These are phyloP conservation scores for Orgyia antiqua DNA, from an alignment of 2,888 invertebrate genomes.

Conservation along the genomic window DNA sequence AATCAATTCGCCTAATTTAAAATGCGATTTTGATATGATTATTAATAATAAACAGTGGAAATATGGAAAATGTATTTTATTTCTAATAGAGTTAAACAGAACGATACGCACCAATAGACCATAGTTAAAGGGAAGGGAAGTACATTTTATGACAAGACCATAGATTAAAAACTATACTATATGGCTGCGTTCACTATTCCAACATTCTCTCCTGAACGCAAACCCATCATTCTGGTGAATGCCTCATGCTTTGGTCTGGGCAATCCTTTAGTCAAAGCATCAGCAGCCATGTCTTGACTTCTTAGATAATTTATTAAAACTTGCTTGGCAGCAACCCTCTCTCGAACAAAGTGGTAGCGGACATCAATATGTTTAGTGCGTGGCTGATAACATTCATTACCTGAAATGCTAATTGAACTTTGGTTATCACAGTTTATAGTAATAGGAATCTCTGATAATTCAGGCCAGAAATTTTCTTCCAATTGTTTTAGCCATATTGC, in stretches of 20 bases:
- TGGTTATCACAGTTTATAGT: not conserved
- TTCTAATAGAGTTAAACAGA: too few relatives aligned
- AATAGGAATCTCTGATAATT: not conserved
- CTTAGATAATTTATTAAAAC: not conserved
- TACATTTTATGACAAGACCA: too few relatives aligned
- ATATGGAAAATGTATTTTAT: too few relatives aligned
- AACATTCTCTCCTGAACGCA: too few relatives aligned
- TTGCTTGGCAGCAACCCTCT: not conserved
- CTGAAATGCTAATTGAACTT: conserved; percentile 1
- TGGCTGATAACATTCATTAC: not conserved
- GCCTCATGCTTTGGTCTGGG: not conserved
- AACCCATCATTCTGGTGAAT: not conserved
- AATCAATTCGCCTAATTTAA: too few relatives aligned
- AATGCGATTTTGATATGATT: too few relatives aligned
- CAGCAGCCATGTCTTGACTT: conserved; percentile 1
- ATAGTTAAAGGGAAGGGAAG: too few relatives aligned
- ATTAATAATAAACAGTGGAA: too few relatives aligned
- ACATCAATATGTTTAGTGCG: conserved; percentile 1
- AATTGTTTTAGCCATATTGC: conserved; percentile 1
- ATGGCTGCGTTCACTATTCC: too few relatives aligned
- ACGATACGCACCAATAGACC: too few relatives aligned
- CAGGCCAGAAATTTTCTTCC: not conserved
- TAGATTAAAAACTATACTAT: too few relatives aligned
- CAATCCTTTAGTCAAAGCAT: conserved; percentile 1
- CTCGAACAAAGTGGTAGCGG: not conserved